Base-by-base conservation (phyloP, 2,888 invertebrate genomes). In the Arctia plantaginis region DNA sequence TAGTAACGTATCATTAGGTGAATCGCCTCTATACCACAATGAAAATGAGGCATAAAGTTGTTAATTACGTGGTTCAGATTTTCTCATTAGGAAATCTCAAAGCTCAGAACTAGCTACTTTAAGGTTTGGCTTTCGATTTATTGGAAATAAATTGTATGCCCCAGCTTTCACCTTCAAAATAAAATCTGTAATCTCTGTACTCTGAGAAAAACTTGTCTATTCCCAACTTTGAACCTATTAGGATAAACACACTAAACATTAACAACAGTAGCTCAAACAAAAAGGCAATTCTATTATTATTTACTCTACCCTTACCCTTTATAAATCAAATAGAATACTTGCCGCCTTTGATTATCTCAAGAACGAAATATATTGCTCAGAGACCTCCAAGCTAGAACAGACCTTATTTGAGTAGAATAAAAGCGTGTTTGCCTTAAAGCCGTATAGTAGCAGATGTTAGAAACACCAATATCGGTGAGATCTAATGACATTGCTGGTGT, bases 311-410 rank as follows among this genome's bases (percentile, higher is more conserved):
- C 30, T 18, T 55, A 59, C 39, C n/a, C 62, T 59, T 10, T 41
- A 65, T 71, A 71, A 65, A 71, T 65, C 64, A 71, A 71, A 62
- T 72, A 44, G n/a, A 68, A 73, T 44, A 73, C 68, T 41, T 66
- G 41, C 59, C 33, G 64, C 47, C 68, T 73, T 44, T 27, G 41
- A 68, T 67, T 72, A 72, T 67, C 72, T 68, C 44, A 33, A 47
- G 33, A 62, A 68, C n/a, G 15, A 62, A 27, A 67, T 67, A 67
- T 67, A 44, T 23, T 41, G 23, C 44, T 44, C 6, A 33, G 7
- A 23, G 2, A 55, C 15, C 27, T 27, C 1, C 59, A 67, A 71
- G 18, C 66, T 15, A 55, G 2, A 33, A 66, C 44, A 27, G 8
- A 30, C 41, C 72, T 47, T 66, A 66, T 59, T 13, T 27, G 8